Conservation (phyloP, 2,797 vertebrate species). For the Myripristis murdjan region DNA sequence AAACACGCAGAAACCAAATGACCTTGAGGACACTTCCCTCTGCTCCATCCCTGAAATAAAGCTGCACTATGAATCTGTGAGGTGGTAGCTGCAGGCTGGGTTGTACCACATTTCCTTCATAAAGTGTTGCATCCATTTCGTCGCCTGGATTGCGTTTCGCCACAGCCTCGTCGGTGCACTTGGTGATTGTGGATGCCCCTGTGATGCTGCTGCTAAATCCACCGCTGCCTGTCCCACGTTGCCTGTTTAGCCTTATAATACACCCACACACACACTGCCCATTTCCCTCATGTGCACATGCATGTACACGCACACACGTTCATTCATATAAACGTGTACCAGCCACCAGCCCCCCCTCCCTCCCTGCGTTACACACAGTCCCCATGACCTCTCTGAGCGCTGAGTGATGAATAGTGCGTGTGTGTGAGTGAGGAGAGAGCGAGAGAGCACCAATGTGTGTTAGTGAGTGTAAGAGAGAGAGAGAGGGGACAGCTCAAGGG, state of each 20-base stretch:
- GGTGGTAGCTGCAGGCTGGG: neutral
- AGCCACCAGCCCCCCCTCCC: neutral
- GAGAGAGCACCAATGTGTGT: constrained; percentile 12
- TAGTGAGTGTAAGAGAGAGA: constrained; percentile 24
- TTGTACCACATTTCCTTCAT: neutral
- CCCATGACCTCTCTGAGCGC: constrained; percentile 28
- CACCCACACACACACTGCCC: neutral
- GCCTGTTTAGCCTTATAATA: neutral
- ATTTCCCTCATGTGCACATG: neutral
- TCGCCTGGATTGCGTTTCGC: neutral
- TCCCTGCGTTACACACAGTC: neutral
- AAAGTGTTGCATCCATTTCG: neutral
- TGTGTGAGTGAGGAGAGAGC: constrained; percentile 1
- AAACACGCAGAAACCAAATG: neutral
- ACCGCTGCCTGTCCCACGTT: neutral
- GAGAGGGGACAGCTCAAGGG: constrained; percentile 66
- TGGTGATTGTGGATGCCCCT: neutral
- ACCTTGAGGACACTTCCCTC: neutral
- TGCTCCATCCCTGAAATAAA: neutral
- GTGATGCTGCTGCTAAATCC: constrained; percentile 13
- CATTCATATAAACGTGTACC: neutral
- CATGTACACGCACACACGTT: neutral
- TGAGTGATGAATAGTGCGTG: constrained; percentile 21
- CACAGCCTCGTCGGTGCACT: neutral
- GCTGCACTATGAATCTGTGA: neutral